Percentiles rank a stretch among this genome's conserved stretches.
phyloP scores from a whole-genome alignment of 2,888 invertebrate species.

The Ormyrus thymus region DNA sequence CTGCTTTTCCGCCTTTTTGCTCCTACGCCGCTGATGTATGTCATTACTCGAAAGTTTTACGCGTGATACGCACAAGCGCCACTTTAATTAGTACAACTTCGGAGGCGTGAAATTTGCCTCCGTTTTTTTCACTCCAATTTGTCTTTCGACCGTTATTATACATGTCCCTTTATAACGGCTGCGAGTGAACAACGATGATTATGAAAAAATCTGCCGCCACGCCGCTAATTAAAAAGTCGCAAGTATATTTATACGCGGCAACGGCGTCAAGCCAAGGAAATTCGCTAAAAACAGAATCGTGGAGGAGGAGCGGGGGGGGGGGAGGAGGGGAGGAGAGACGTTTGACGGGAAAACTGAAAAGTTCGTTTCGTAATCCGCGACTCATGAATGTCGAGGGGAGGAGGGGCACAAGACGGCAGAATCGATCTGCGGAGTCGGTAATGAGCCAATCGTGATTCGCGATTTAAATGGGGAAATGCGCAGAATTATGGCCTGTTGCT shows the following conservation, averaged over 20 bases:
- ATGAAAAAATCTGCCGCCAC: not conserved
- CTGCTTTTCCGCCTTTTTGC: too few relatives aligned
- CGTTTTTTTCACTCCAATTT: too few relatives aligned
- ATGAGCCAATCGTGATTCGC: constrained; percentile 56
- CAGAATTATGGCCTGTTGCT: constrained; percentile 47
- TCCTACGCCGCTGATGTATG: too few relatives aligned
- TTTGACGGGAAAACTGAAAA: constrained; percentile 46
- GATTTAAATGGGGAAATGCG: constrained; percentile 57
- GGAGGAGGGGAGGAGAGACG: not conserved
- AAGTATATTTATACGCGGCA: not conserved
- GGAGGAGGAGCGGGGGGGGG: too few relatives aligned
- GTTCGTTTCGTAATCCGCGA: constrained; percentile 51
- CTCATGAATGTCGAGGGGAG: constrained; percentile 25
- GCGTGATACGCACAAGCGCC: not conserved
- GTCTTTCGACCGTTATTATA: too few relatives aligned
- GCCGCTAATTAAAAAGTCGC: not conserved
- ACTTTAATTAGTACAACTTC: too few relatives aligned
- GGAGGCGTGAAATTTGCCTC: too few relatives aligned
- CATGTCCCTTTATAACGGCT: too few relatives aligned
- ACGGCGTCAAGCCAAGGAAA: not conserved
- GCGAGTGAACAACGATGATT: too few relatives aligned
- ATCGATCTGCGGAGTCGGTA: constrained; percentile 51
- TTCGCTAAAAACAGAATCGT: too few relatives aligned
- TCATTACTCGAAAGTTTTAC: not conserved
- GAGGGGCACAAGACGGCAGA: not conserved